Base-by-base conservation (phyloP, 2,888 invertebrate species). In the Allophyes oxyacanthae region DNA sequence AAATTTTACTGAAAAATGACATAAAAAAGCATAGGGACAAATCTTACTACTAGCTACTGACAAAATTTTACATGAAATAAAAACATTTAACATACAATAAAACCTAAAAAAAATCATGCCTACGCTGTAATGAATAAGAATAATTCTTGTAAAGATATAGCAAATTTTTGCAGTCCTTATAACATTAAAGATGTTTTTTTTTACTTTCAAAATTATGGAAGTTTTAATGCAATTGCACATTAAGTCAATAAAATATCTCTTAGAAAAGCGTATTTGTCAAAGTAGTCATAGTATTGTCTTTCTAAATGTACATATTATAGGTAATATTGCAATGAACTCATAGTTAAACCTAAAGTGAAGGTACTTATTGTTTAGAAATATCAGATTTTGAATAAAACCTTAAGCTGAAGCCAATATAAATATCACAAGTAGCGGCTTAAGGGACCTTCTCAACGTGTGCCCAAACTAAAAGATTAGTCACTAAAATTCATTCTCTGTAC, bases 401-500 rank as follows among this genome's bases (percentile, higher is more conserved):
- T 79, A 84, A 82, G 84, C 80, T 80, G 78, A 80, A 85, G 87
- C 88, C 87, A 87, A 83, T 87, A 85, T 73, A 86, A 84, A 86
- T 92, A 92, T 91, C 91, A 92, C 91, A 92, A 89, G 84, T 82
- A 86, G 84, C 84, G 82, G 87, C 86, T 83, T 82, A 83, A 83
- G 82, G 82, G 83, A 85, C 79, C 81, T 80, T 83, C 77, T 82
- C 75, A 76, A 82, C 77, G 81, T 82, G 76, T 82, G 62, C 61
- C 74, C 74, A 62, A 75, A 81, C 75, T 78, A 76, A 79, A 83
- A 84, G 72, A 72, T 74, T 68, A 78, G 81, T 83, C 86, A 88
- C 88, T 85, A 90, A 90, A 92, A 92, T 90, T 90, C 88, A 86
- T 89, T 87, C 84, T 85, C 85, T 89, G 81, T 88, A 91, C 87